Evolutionary conservation across 2,888 invertebrate species (phyloP), one percentile per base, ranked within the genome.

Genomic region (Dyspetes luteomarginatus): DNA sequence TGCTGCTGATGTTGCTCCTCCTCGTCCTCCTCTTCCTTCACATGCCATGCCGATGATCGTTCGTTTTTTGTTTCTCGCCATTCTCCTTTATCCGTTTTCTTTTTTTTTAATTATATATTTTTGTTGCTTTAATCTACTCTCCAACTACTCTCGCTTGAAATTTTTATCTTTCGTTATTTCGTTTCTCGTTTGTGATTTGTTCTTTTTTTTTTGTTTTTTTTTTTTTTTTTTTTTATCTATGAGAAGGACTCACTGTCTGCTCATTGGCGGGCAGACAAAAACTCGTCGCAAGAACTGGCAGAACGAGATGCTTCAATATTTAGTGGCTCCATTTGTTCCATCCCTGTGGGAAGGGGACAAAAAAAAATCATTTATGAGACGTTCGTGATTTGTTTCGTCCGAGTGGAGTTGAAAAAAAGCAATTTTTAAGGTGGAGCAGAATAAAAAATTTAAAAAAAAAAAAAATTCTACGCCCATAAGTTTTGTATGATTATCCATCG

Each of bases 291-390:
- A 41, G 22, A n/a, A 52, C 45, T 69, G 15, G 73, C 43, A 55
- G 36, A 64, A 68, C 36, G 26, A 75, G 67, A 56, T 28, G 64
- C 62, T 58, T 64, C 62, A 52, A 55, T 52, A n/a, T 84, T 83
- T 88, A 91, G 80, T 91, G 91, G 75, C 93, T 93, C 94, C 94
- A 94, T 89, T 94, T 93, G 87, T 92, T 93, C 94, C 94, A 94
- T 84, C 93, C 93, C 93, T 94, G 89, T 91, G 90, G 82, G 85
- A 79, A 88, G 88, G 4, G 85, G 86, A 83, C 65, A 75, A 82
- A 48, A 48, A 45, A 43, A 15, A 19, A 28, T 17, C 2, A 36
- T 43, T 28, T 2, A 24, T 43, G n/a, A n/a, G n/a, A n/a, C n/a
- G n/a, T n/a, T n/a, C n/a, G 15, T 2, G 30, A 3, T 36, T 60